Evolutionary conservation across 2,113 vertebrate species (phyloP), one percentile per base, ranked within the genome.

Genomic region (Pluvianellus socialis): DNA sequence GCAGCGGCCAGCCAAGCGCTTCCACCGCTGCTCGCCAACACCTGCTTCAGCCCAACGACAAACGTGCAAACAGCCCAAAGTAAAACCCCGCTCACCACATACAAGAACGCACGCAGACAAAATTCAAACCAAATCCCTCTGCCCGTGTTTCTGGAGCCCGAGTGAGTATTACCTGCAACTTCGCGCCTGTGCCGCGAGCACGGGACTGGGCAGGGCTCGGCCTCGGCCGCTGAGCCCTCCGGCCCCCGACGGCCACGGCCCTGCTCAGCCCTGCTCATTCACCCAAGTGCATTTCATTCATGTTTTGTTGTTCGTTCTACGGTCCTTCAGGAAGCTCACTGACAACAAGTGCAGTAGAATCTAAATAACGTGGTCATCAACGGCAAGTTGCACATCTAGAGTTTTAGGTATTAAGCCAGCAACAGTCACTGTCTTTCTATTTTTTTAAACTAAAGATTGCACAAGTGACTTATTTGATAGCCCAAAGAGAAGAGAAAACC

Each of bases 221-320:
- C 28, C 61, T 9, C 19, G 1, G 3, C 22, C 3, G 24, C 72
- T 12, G 23, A 74, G 70, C 62, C 19, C 44, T 42, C 27, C 40
- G 3, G 23, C 6, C 61, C 40, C 18, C 12, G 3, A 40, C 1
- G 1, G 42, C 45, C 63, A 16, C 9, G 5, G 0, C n/a, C 3
- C 72, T 8, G 10, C 5, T 30, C 4, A 10, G 23, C 6, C 50
- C 14, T 28, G 61, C 14, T 59, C 23, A 55, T 7, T 23, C 27
- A 47, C 26, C 56, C 49, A 52, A 49, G 28, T 21, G 50, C 14
- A 2, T 27, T 68, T 49, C 40, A 30, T 24, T 42, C 32, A 30
- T 3, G 18, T 22, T 32, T 14, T 26, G 35, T 23, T 26, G 27
- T 2, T 12, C 45, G 63, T 14, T 52, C 40, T 53, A 28, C 21